Evolutionary conservation across 2,888 invertebrate species (phyloP), one percentile per base, ranked within the genome.

Genomic region (Hofmannophila pseudospretella): DNA sequence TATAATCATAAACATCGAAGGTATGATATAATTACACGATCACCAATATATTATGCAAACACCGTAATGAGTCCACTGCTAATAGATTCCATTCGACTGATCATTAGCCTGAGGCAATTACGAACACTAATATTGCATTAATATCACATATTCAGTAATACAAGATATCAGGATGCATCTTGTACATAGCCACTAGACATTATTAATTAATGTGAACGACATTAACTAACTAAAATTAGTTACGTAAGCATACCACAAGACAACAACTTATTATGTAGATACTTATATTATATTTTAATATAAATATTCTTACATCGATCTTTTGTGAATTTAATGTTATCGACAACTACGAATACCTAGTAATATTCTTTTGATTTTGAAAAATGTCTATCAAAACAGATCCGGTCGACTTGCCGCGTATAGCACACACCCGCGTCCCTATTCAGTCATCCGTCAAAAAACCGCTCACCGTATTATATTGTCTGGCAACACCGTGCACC

Each of bases 371-470:
- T 30, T 30, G 30, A 30, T 30, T 28, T 30, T 30, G 30, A 30
- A 30, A 30, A 16, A 30, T 30, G 12, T 16, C n/a, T 7, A n/a
- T 3, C 7, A n/a, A 38, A 29, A 41, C 10, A 26, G 38, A 25
- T 29, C 31, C 39, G 46, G 34, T 41, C 34, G 46, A 39, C 41
- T 37, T 33, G 7, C 22, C 9, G 13, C 39, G 36, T 41, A 41
- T 12, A 42, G 44, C 32, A 38, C 35, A 38, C 33, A 38, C 32
- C 14, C 39, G 34, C 29, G 49, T 45, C 54, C 54, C 58, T 42
- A 50, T 42, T 62, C 75, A 75, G 58, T 71, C 77, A 79, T 76
- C 74, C 76, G 75, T 77, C 77, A 80, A 75, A 77, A 74, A 74
- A 75, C 57, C 74, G 72, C 67, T 70, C 58, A 60, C 52, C 49